Conservation (phyloP, 2,797 vertebrate species). For the Apodemus agrarius region DNA sequence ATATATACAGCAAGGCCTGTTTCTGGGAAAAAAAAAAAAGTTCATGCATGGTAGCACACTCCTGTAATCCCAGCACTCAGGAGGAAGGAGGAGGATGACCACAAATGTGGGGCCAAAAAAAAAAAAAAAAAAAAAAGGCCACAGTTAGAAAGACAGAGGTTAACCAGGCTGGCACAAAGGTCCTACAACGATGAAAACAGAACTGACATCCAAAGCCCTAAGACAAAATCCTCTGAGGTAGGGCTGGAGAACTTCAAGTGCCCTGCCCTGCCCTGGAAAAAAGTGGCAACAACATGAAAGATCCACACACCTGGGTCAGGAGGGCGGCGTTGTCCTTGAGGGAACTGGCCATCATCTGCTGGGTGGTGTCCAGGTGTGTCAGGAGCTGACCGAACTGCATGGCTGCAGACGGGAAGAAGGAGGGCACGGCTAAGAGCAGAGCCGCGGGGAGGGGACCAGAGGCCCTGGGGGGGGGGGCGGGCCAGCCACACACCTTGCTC, state of each 20-base stretch:
- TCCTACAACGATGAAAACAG: not conserved
- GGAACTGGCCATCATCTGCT: slow-evolving; percentile 95
- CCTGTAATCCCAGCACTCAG: not conserved
- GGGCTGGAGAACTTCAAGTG: not conserved
- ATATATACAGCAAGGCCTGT: not conserved
- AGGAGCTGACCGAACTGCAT: slow-evolving; percentile 97
- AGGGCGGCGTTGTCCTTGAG: slow-evolving; percentile 93
- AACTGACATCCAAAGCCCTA: not conserved
- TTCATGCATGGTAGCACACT: not conserved
- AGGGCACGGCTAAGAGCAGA: not conserved
- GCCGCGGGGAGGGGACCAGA: not conserved
- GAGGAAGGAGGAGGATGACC: not conserved
- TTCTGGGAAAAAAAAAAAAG: not conserved
- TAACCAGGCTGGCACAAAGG: not conserved
- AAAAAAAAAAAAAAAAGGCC: not conserved
- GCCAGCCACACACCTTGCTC: slow-evolving; percentile 91
- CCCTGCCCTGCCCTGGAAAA: not conserved
- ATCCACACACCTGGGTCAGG: slow-evolving; percentile 90
- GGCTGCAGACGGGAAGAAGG: slow-evolving; percentile 84
- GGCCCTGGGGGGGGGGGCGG: not conserved
- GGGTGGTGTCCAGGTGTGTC: slow-evolving; percentile 96
- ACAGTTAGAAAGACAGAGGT: not conserved
- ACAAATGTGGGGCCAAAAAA: not conserved
- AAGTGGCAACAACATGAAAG: not conserved
- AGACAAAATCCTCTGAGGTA: not conserved